These are phyloP conservation scores for Fratercula arctica DNA, from an alignment of 2,797 vertebrate genomes.

Conservation along the genomic window DNA sequence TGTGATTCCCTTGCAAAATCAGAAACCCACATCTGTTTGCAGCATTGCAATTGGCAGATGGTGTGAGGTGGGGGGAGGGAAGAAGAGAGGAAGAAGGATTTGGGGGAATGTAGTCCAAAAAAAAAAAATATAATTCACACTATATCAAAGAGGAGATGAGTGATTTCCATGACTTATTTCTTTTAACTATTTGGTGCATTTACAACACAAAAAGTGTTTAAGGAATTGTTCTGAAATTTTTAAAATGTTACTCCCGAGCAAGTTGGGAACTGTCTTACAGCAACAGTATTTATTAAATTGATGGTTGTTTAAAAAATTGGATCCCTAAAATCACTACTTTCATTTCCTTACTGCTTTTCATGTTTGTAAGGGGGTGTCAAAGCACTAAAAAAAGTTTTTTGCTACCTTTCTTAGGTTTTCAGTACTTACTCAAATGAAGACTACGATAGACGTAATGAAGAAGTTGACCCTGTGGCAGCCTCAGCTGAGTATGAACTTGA, in stretches of 20 bases:
- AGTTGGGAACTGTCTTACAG: background rate
- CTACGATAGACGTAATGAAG: constrained; percentile 92
- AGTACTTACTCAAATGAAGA: constrained; percentile 93
- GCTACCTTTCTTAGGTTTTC: constrained; percentile 81
- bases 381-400: background rate
- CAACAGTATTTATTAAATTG: background rate
- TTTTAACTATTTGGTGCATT: background rate
- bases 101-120: background rate
- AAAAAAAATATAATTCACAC: background rate
- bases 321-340: background rate
- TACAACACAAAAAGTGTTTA: background rate
- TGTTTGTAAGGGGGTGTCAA: background rate
- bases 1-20: constrained; percentile 6
- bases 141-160: background rate
- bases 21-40: constrained; percentile 28
- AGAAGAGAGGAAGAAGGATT: constrained; percentile 15
- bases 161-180: background rate
- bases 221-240: background rate
- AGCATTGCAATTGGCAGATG: constrained; percentile 34
- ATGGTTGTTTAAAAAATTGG: background rate
- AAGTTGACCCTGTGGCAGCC: constrained; percentile 92
- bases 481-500: constrained; percentile 94
- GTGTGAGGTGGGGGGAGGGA: background rate
- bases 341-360: background rate
- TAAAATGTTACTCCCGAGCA: background rate